These are phyloP conservation scores for Motacilla tschutschensis DNA, from an alignment of 2,113 vertebrate species.

Conservation along the genomic window DNA sequence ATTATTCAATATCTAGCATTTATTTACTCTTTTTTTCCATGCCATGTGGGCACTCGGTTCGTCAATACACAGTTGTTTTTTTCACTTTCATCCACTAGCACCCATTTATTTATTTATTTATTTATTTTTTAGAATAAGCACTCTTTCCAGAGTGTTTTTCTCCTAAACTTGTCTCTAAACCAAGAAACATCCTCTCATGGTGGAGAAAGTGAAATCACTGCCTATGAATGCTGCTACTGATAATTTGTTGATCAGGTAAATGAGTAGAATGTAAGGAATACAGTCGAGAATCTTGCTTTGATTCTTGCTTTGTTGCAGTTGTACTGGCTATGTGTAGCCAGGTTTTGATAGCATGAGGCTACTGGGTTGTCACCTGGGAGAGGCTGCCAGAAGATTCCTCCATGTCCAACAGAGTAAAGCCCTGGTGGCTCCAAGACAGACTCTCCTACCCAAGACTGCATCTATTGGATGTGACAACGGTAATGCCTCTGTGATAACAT, in stretches of 20 bases:
- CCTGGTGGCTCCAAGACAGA: background rate
- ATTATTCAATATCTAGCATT: background rate
- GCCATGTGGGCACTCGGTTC: fast-evolving
- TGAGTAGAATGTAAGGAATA: background rate
- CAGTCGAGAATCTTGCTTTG: background rate
- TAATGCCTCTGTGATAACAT: background rate
- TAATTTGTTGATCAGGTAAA: background rate
- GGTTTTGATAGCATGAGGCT: background rate
- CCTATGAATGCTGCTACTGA: background rate
- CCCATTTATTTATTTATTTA: background rate
- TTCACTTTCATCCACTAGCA: background rate
- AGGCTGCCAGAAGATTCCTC: background rate
- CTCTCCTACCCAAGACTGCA: background rate
- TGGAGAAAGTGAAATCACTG: background rate
- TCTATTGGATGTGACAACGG: too few species aligned
- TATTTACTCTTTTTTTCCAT: fast-evolving
- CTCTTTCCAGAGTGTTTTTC: background rate
- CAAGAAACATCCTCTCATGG: fast-evolving
- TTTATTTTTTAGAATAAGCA: background rate
- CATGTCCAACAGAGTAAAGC: background rate
- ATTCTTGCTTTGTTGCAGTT: background rate
- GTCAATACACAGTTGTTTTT: background rate
- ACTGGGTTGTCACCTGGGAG: background rate
- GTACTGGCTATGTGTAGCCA: too few species aligned
- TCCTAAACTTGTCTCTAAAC: background rate